Evolutionary conservation across 2,888 invertebrate genomes (phyloP), one percentile per base, ranked within the genome.

Genomic region (Leptogaster cylindrica): DNA sequence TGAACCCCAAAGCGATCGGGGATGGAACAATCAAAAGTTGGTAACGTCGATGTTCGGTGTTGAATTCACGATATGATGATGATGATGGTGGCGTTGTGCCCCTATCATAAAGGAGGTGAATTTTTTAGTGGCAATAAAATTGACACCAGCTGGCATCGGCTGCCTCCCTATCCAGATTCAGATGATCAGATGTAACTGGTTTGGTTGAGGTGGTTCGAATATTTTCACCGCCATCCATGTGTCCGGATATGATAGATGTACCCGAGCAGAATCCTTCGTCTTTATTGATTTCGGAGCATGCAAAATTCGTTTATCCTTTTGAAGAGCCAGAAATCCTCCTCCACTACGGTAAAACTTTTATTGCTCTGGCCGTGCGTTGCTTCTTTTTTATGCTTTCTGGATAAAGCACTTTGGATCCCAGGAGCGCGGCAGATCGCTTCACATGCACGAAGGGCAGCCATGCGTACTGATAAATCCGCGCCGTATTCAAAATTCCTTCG

Each of bases 391-490:
- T 31, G 46, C 20, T 46, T 18, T 46, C 20, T 46, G 20, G 46
- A 46, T 46, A 46, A 46, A 23, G 10, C 46, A 5, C 46, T 8
- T 2, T 16, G 25, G 10, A n/a, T 23, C 39, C 20, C 14, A 33
- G 20, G 14, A 20, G 7, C 39, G 23, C 12, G 23, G 36, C 36
- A 55, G 55, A 7, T 36, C 36, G 50, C 51, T 55, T 65, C 33
- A 61, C 50, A 68, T 68, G 65, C 68, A 65, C 39, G 41, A 16
- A 50, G 51, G 27, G 58, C 68, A 68, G 16, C 58, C 65, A 68
- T 65, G 68, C 65, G 68, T 68, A 65, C 68, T 68, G 68, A 68
- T 68, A 68, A 68, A 68, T 55, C 65, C 55, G 36, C 39, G 58
- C 28, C 55, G 33, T 68, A 46, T 48, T 65, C 55, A 20, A 55